A percentile compares a stretch with the other conserved stretches of the same genome.
phyloP scores from a whole-genome alignment of 2,113 vertebrate species.

The Phalacrocorax carbo region DNA sequence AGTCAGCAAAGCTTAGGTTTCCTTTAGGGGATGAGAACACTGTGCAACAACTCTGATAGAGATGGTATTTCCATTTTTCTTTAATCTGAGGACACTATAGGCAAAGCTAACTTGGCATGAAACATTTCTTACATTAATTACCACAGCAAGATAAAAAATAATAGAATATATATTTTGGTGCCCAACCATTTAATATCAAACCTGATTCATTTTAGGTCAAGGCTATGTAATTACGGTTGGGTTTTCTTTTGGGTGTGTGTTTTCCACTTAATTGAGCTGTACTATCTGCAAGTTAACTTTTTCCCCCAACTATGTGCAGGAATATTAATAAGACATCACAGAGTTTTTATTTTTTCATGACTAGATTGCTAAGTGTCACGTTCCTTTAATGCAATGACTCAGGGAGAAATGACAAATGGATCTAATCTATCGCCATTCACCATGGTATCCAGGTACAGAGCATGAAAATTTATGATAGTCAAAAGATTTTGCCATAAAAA shows the following conservation, averaged over 20 bases:
- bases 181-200: conserved; percentile 26
- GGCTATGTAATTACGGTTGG: background rate
- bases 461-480: conserved; percentile 52
- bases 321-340: conserved; percentile 42
- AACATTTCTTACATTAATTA: conserved; percentile 71
- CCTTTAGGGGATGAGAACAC: conserved; percentile 67
- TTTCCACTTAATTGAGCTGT: conserved; percentile 64
- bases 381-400: background rate
- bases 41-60: conserved; percentile 48
- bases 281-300: conserved; percentile 52
- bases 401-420: conserved; percentile 1
- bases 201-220: conserved; percentile 54
- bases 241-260: conserved; percentile 18
- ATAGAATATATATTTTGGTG: conserved; percentile 23
- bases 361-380: conserved; percentile 7
- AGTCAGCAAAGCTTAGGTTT: conserved; percentile 71
- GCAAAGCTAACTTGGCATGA: conserved; percentile 44
- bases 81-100: conserved; percentile 70
- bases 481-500: conserved; percentile 52
- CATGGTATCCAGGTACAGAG: background rate
- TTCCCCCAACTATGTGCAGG: background rate
- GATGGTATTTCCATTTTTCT: conserved; percentile 59
- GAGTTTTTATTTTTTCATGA: background rate
- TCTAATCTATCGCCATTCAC: conserved; percentile 18
- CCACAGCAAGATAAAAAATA: conserved; percentile 62